These are phyloP conservation scores for Circaetus cinerascens DNA, from an alignment of 2,113 vertebrate species.

Conservation along the genomic window DNA sequence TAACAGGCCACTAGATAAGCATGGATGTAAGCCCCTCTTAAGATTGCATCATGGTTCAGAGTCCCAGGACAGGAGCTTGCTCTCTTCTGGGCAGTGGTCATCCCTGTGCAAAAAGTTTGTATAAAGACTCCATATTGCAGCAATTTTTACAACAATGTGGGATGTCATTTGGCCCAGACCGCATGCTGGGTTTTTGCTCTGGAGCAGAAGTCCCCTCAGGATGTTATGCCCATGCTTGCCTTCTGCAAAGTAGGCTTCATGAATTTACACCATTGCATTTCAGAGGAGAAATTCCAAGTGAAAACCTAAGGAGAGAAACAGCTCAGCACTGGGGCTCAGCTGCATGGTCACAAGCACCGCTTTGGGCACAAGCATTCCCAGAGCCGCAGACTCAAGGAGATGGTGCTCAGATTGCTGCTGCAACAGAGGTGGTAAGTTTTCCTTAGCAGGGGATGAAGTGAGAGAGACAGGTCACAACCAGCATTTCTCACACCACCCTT, in stretches of 20 bases:
- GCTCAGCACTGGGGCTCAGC: neutral
- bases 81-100: neutral
- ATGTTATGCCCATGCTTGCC: neutral
- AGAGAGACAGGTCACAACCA: neutral
- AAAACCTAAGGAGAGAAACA: neutral
- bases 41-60: neutral
- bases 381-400: neutral
- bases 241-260: neutral
- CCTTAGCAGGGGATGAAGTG: neutral
- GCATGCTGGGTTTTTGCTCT: neutral
- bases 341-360: neutral
- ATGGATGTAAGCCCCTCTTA: neutral
- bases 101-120: neutral
- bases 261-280: neutral
- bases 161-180: neutral
- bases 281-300: neutral
- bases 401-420: neutral
- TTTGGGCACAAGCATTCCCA: neutral
- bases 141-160: neutral
- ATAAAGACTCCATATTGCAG: neutral
- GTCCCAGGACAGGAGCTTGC: neutral
- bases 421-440: neutral
- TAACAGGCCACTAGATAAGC: neutral
- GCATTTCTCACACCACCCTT: neutral
- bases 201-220: neutral